Percentiles rank a stretch among this genome's conserved stretches.
phyloP scores from a whole-genome alignment of 1,140 invertebrate species.

The Pachypeltis micranthus region DNA sequence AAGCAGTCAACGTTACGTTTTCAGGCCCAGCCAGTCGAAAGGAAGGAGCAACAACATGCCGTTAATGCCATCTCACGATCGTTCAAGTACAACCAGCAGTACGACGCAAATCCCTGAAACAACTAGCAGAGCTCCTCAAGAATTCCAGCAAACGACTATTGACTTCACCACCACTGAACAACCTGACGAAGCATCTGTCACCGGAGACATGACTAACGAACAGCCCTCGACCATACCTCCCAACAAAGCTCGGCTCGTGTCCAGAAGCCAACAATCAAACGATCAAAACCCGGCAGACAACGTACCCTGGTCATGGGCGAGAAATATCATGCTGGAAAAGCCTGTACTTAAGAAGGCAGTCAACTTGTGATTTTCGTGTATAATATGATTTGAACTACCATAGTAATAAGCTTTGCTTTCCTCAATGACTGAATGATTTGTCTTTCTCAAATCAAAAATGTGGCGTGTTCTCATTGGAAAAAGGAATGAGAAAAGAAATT shows the following conservation, averaged over 20 bases:
- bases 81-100: neutral
- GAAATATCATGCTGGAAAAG: constrained; percentile 30
- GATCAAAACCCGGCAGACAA: constrained; percentile 25
- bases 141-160: neutral
- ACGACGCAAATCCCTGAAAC: neutral
- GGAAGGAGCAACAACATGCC: neutral
- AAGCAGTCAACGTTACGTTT: neutral
- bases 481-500: neutral
- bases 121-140: neutral
- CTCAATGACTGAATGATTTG: neutral
- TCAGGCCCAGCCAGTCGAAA: neutral
- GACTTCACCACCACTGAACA: neutral
- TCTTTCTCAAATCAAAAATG: too few relatives aligned
- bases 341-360: constrained; percentile 28
- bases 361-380: constrained; percentile 12
- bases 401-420: neutral
- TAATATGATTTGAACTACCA: neutral
- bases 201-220: neutral
- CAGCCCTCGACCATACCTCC: neutral
- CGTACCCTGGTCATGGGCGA: constrained; percentile 29
- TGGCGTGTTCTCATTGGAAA: neutral
- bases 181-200: constrained; percentile 3
- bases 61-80: neutral
- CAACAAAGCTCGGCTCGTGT: neutral
- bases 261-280: constrained; percentile 8